Base-by-base conservation (phyloP, 1,140 invertebrate species). In the Thaumatotibia leucotreta region DNA sequence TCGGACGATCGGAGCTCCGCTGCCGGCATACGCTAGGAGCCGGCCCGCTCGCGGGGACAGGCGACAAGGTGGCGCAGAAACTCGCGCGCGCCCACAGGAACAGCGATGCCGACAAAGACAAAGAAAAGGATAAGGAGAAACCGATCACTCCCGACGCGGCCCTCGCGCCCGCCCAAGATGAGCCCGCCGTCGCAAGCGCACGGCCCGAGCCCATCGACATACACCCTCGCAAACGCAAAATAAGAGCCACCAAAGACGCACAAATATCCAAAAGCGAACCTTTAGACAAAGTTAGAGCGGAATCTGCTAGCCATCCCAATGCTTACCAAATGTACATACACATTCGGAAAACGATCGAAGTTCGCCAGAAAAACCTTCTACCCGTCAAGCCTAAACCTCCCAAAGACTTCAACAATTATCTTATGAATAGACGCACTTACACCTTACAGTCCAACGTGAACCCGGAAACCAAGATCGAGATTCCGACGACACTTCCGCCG, bases 361-460 rank as follows among this genome's bases (percentile, higher is more conserved):
- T 94, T 72, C 92, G 96, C 63, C 92, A 95, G 71, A 95, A 95
- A 82, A 93, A 93, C 65, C 88, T 97, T 61, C 95, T 96, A 79
- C 94, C 95, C 0, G 95, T 98, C 0, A 95, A 97, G 77, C 97
- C 97, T 1, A 97, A 98, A 88, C 95, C 97, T 45, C 97, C 97
- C 9, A 95, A 97, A 83, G 97, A 97, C 22, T 98, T 97, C 81
- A 97, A 97, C 75, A 96, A 98, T 82, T 98, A 98, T 84, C 85
- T 98, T 50, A 95, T 98, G 93, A 97, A 97, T 80, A 93, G 95
- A 4, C 96, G 96, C 82, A 96, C 96, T 1, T 98, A 98, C 83
- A 94, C 97, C 0, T 87, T 98, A n/a, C 95, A 95, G 50, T 93
- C 95, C 8, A 97, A 96, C 78, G 93, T 94, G 0, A 93, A 94